Percentiles rank a stretch among this genome's conserved stretches.
Conservation (phyloP, 2,888 invertebrate species). For the Eupithecia exiguata region DNA sequence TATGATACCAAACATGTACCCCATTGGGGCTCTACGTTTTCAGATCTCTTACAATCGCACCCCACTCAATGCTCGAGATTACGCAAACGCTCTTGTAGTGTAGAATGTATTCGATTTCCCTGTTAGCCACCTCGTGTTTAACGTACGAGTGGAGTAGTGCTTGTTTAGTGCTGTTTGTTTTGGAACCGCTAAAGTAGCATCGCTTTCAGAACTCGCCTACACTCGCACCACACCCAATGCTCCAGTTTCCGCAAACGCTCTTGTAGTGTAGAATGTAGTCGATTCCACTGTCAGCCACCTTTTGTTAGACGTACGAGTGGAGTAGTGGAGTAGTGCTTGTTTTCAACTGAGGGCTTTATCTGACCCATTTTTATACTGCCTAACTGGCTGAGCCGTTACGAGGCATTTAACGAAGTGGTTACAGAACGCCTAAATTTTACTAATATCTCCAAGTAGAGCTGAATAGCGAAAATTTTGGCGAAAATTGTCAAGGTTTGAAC, state of each 20-base stretch:
- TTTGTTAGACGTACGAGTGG: conserved; percentile 6
- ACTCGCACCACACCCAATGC: neutral
- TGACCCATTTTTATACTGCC: conserved; percentile 1
- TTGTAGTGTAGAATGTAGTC: conserved; percentile 34
- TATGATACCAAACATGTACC: too few relatives aligned
- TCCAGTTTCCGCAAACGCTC: conserved; percentile 2
- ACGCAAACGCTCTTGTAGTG: neutral
- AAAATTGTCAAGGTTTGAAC: too few relatives aligned
- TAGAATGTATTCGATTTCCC: conserved; percentile 37
- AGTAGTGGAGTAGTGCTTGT: neutral
- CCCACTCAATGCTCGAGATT: neutral
- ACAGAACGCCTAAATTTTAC: too few relatives aligned
- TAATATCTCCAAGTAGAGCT: too few relatives aligned
- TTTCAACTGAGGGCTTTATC: conserved; percentile 14
- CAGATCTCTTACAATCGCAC: neutral
- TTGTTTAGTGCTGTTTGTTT: too few relatives aligned
- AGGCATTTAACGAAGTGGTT: too few relatives aligned
- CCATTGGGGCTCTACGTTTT: too few relatives aligned
- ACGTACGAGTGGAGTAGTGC: too few relatives aligned
- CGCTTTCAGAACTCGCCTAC: neutral
- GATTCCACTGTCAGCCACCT: conserved; percentile 19
- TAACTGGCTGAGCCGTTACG: neutral
- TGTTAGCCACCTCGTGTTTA: too few relatives aligned
- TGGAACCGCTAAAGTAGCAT: too few relatives aligned
- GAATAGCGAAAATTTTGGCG: too few relatives aligned